Base-by-base conservation (phyloP, 2,888 invertebrate genomes). In the Melanotus villosus region DNA sequence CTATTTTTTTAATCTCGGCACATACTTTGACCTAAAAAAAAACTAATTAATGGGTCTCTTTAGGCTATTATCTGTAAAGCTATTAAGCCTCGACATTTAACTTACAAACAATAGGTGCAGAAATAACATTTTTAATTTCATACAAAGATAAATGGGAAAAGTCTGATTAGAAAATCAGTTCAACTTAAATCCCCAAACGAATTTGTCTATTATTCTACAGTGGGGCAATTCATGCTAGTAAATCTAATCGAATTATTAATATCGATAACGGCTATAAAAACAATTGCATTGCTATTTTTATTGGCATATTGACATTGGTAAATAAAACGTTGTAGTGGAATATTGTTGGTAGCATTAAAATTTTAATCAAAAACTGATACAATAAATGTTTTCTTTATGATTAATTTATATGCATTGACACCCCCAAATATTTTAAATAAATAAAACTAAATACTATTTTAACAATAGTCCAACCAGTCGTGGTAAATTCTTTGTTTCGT, bases 241-340 rank as follows among this genome's bases (percentile, higher is more conserved):
- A 41, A 41, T 1, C 41, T 41, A 41, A 41, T 41, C 18, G 18
- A 41, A 41, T 18, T 16, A 16, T 41, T 41, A 41, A 41, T 41
- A 18, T 16, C 41, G 9, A 16, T 18, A 18, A 41, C 9, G n/a
- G 18, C 5, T 41, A 41, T 16, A 18, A 41, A 6, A 41, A 41
- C 41, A 41, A 41, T 41, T 7, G 41, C 41, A 41, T 18, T 5
- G 16, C 32, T n/a, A 9, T 7, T 41, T 41, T 41, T 41, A 41
- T 41, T 16, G 2, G 41, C 18, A 18, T 41, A 41, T 18, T 41
- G 16, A 41, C 16, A 41, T 5, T 16, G 7, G 9, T 18, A 41
- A 41, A 41, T 41, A 18, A 14, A 18, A 41, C 7, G 14, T 41
- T 41, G 18, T 9, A 18, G 16, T 16, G 18, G 16, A 6, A 1